Base-by-base conservation (phyloP, 2,113 vertebrate genomes). In the Harpagus bidentatus region DNA sequence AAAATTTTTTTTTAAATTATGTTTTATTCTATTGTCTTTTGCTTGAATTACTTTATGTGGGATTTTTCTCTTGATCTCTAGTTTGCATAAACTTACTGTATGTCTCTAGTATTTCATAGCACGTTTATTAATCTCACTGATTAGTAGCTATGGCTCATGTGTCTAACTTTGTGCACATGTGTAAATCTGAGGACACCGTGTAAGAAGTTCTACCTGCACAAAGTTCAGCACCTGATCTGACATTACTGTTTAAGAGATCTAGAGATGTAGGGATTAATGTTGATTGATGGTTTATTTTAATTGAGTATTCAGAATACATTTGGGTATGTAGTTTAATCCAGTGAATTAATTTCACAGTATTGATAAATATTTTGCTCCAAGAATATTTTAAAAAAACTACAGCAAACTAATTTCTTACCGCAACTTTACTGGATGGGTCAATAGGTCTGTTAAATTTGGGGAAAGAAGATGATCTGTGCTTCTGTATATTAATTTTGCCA, bases 241-340 rank as follows among this genome's bases (percentile, higher is more conserved):
- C 18, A 4, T 79, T 47, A 10, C 15, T 13, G 8, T 74, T 81
- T 8, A 52, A 58, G 53, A 83, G 15, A 32, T n/a, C 17, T 50
- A 42, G 17, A 52, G 48, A n/a, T 53, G 16, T 2, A 42, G 88
- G 9, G 34, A 29, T 86, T 40, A 69, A 36, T 0, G 0, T 6
- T 70, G 20, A 32, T 66, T 66, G 20, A 32, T 66, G 31, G 6
- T 32, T 80, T 88, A 48, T 88, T 92, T 87, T 59, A 61, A 13
- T 50, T 77, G 42, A 36, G 9, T 61, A 61, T 79, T 78, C 38
- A 73, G 55, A 61, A 55, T 69, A 14, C 17, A 3, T 69, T 84
- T 7, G 11, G 4, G 2, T 66, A 36, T 34, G 21, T 61, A 23
- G 9, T 31, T 66, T 74, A 79, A 77, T 82, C 11, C 59, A 80